Conservation (phyloP, 2,888 invertebrate genomes). For the Tromatobia lineatoria region DNA sequence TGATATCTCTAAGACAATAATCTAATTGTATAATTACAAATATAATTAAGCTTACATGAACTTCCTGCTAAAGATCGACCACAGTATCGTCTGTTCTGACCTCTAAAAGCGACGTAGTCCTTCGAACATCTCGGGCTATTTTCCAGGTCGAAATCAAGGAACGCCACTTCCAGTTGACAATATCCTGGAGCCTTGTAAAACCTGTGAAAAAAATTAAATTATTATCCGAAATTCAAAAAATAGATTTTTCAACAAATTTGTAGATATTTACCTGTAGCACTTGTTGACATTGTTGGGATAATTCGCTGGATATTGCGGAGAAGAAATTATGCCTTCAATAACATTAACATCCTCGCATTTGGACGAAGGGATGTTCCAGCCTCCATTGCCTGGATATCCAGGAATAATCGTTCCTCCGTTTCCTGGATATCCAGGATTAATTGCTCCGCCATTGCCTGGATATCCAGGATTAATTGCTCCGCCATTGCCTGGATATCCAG, state of each 20-base stretch:
- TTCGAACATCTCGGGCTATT: constrained; percentile 84
- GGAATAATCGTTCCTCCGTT: constrained; percentile 25
- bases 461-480: constrained; percentile 27
- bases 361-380: constrained; percentile 51
- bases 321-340: constrained; percentile 83
- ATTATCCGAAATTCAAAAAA: neutral
- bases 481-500: constrained; percentile 35
- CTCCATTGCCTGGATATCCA: constrained; percentile 37
- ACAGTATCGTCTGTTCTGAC: constrained; percentile 83
- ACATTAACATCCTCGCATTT: constrained; percentile 81
- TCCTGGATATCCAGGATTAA: constrained; percentile 44
- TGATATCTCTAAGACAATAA: too few species aligned
- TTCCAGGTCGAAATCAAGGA: constrained; percentile 86
- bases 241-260: neutral
- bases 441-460: constrained; percentile 22
- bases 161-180: constrained; percentile 83
- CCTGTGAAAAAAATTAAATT: constrained; percentile 75
- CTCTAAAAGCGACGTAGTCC: constrained; percentile 84
- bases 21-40: neutral
- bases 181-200: constrained; percentile 83
- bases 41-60: constrained; percentile 78
- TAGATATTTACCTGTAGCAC: constrained; percentile 85
- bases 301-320: constrained; percentile 85
- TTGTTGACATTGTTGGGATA: constrained; percentile 84
- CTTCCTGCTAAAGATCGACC: constrained; percentile 83